Evolutionary conservation across 1,140 invertebrate genomes (phyloP), one percentile per base, ranked within the genome.

Genomic region (Pseudomyrmex gracilis): DNA sequence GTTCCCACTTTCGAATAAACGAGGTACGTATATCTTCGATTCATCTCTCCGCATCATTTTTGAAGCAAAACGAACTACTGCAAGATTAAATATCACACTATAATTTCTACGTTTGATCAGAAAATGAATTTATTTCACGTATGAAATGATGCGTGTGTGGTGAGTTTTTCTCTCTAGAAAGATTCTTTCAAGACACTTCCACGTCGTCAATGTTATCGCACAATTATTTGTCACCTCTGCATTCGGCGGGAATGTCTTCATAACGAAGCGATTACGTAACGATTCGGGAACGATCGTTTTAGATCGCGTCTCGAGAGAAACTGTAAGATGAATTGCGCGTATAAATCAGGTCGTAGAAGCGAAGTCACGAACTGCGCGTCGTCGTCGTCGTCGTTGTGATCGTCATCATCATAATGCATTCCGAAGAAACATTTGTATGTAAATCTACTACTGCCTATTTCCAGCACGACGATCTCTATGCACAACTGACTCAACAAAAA

Each of bases 371-470:
- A 34, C 34, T 34, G 34, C 7, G 34, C 5, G 34, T 34, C 34
- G 24, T 34, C 24, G 34, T 34, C 7, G 34, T 9, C 49, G 49
- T 12, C 49, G 12, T 13, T 34, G 13, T 47, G 45, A 47, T n/a
- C n/a, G 13, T 34, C 34, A 0, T 34, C 57, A 24, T 13, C 45
- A 24, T 53, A 43, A 76, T 51, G 12, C 17, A 67, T 67, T 66
- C 47, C 47, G 13, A 7, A n/a, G 47, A 43, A 53, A 77, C 61
- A 43, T 77, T 76, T 67, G 61, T 77, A 77, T 77, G 73, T 13
- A 77, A 77, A 77, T 77, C 13, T 7, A 51, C n/a, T n/a, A n/a
- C n/a, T 64, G 22, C 67, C 43, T 77, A 77, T 67, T 77, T 53
- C 17, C 20, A n/a, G 13, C 22, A 8, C 47, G 24, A 77, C 12